phyloP scores from a whole-genome alignment of 1,140 invertebrate genomes.

The Leptonema lineaticorne region DNA sequence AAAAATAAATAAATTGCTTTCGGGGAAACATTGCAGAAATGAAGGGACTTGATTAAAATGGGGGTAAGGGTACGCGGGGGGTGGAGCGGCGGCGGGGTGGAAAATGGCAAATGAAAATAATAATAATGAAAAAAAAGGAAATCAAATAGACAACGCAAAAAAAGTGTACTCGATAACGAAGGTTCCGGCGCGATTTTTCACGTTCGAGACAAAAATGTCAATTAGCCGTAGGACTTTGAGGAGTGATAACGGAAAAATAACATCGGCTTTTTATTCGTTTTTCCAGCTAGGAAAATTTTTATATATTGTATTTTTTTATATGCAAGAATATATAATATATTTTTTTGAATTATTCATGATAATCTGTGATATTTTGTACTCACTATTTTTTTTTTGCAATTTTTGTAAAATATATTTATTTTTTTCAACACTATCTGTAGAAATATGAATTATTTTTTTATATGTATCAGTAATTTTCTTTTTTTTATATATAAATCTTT shows the following conservation, averaged over 20 bases:
- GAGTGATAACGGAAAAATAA: not conserved
- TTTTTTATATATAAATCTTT: no score
- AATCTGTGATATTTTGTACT: not conserved
- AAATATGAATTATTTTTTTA: no score
- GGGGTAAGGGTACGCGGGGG: no score
- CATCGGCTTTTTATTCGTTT: not conserved
- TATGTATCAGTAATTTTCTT: not conserved
- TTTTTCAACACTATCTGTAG: no score
- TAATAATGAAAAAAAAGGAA: no score
- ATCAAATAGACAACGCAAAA: no score
- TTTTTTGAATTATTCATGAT: no score
- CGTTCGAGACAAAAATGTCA: conserved; percentile 2
- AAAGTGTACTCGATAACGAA: not conserved
- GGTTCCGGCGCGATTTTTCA: conserved; percentile 1
- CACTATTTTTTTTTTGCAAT: conserved; percentile 2
- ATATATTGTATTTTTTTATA: not conserved
- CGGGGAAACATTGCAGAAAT: not conserved
- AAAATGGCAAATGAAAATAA: no score
- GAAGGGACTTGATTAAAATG: conserved; percentile 11
- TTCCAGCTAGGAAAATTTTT: not conserved
- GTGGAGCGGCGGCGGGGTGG: no score
- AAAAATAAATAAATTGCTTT: conserved; percentile 23
- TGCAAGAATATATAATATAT: no score
- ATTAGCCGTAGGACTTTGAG: no score
- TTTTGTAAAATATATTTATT: no score